Conservation (phyloP, 2,888 invertebrate species). For the Ischnus inquisitorius region DNA sequence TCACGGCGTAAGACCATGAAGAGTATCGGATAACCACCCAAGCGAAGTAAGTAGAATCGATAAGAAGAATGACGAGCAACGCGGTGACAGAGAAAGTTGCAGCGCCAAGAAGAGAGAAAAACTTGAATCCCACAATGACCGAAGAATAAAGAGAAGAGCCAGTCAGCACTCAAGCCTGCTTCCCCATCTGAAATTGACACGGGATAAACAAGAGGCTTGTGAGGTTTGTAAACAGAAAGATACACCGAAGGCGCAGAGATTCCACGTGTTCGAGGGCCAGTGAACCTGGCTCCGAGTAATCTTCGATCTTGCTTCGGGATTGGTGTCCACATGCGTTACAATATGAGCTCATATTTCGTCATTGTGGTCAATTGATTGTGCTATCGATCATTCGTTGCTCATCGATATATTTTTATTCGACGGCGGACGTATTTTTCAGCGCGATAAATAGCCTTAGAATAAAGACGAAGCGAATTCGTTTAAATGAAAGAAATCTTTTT, state of each 20-base stretch:
- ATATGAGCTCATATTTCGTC: background rate
- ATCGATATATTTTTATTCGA: background rate
- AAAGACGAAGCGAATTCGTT: background rate
- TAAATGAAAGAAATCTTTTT: conserved; percentile 9
- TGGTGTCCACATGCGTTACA: background rate
- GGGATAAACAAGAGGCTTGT: conserved; percentile 72
- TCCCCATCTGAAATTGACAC: conserved; percentile 72
- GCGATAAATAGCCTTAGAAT: background rate
- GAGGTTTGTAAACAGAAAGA: conserved; percentile 2
- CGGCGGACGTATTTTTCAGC: background rate
- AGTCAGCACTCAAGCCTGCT: conserved; percentile 41
- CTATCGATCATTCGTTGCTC: background rate
- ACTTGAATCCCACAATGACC: background rate
- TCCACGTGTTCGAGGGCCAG: background rate
- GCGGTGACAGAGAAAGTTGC: background rate
- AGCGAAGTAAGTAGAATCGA: background rate
- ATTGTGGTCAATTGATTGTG: background rate
- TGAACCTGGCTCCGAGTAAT: background rate
- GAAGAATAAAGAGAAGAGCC: background rate
- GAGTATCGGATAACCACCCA: background rate
- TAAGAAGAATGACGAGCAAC: background rate
- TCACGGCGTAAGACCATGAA: background rate
- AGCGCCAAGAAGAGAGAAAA: background rate
- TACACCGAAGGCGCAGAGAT: background rate
- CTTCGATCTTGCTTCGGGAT: background rate